These are phyloP conservation scores for Heterodera carotae DNA, from an alignment of 1,140 invertebrate genomes.

Conservation along the genomic window DNA sequence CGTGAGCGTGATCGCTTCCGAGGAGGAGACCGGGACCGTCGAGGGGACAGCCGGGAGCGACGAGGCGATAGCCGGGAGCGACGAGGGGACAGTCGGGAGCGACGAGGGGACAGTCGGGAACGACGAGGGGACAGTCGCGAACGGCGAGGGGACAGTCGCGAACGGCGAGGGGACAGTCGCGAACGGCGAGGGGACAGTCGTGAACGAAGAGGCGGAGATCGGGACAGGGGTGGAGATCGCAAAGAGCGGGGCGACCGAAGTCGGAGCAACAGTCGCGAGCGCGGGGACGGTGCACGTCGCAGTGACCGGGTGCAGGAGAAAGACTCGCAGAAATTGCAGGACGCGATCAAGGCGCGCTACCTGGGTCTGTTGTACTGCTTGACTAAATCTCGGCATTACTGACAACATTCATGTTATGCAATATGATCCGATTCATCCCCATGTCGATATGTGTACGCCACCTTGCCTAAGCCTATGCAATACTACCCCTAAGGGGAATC, in stretches of 20 bases:
- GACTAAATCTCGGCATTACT: not conserved
- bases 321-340: constrained; percentile 51
- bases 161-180: not conserved
- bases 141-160: constrained; percentile 15
- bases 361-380: constrained; percentile 34
- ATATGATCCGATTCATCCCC: too few species aligned
- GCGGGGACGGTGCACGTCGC: constrained; percentile 51
- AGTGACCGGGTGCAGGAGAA: constrained; percentile 30
- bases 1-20: constrained; percentile 10
- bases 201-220: too few species aligned
- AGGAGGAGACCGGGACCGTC: constrained; percentile 28
- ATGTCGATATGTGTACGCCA: too few species aligned
- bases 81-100: constrained; percentile 34
- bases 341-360: constrained; percentile 56
- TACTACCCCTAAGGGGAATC: too few species aligned
- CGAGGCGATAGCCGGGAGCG: constrained; percentile 23
- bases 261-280: constrained; percentile 50
- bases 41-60: constrained; percentile 35
- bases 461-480: too few species aligned
- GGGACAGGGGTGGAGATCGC: constrained; percentile 28
- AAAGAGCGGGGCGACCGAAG: constrained; percentile 37
- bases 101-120: constrained; percentile 13
- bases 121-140: constrained; percentile 29
- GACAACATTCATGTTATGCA: too few species aligned
- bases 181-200: constrained; percentile 37